These are phyloP conservation scores for Eupithecia centaureata DNA, from an alignment of 2,888 invertebrate species.

Conservation along the genomic window DNA sequence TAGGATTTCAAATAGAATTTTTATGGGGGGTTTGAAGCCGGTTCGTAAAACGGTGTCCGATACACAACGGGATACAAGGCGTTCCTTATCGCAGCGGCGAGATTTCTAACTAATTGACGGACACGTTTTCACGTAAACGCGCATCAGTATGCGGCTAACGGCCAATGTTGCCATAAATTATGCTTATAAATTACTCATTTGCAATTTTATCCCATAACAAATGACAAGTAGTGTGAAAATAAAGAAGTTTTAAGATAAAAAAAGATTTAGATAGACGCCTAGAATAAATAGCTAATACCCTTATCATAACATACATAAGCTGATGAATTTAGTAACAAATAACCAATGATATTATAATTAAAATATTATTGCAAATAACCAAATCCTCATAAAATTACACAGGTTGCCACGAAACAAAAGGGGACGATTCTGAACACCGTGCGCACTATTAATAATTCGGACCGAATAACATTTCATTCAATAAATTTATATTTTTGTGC, in stretches of 20 bases:
- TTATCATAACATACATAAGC: too few species aligned
- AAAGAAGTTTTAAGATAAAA: neutral
- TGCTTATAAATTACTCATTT: conserved; percentile 7
- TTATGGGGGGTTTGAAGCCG: conserved; percentile 10
- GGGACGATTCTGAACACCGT: too few species aligned
- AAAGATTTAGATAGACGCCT: neutral
- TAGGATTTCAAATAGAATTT: neutral
- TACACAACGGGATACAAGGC: neutral
- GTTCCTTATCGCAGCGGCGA: conserved; percentile 2
- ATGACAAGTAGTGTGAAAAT: conserved; percentile 7
- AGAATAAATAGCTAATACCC: neutral
- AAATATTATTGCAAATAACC: too few species aligned
- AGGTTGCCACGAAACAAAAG: too few species aligned
- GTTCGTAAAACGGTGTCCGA: conserved; percentile 14
- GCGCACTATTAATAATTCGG: too few species aligned
- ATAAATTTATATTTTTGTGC: too few species aligned
- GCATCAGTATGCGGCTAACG: conserved; percentile 27
- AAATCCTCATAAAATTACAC: neutral
- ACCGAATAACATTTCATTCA: too few species aligned
- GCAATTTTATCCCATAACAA: neutral
- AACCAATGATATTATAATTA: too few species aligned
- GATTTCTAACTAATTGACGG: conserved; percentile 45
- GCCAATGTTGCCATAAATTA: conserved; percentile 18
- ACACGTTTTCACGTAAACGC: conserved; percentile 7
- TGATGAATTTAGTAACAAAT: too few species aligned